Conservation (phyloP, 2,888 invertebrate genomes). For the Synanthedon andrenaeformis region DNA sequence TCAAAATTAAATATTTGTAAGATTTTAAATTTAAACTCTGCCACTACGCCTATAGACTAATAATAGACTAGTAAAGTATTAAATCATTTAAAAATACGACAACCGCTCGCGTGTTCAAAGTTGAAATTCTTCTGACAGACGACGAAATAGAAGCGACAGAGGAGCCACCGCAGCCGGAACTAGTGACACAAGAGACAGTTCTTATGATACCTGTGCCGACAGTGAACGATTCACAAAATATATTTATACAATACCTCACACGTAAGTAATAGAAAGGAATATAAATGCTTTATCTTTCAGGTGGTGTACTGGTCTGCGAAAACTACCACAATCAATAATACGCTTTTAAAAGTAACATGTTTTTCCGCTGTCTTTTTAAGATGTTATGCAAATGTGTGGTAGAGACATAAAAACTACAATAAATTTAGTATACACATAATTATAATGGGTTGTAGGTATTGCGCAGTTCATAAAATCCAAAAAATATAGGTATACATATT, state of each 20-base stretch:
- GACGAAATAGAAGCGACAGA: conserved; percentile 50
- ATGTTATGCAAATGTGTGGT: background rate
- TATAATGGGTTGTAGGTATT: no score
- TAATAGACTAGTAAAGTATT: no score
- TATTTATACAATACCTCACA: conserved; percentile 59
- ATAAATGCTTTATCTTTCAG: conserved; percentile 38
- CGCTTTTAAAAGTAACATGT: background rate
- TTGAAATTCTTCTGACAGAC: conserved; percentile 40
- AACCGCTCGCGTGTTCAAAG: conserved; percentile 38
- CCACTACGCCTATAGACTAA: no score
- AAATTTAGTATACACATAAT: no score
- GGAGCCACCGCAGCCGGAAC: conserved; percentile 22
- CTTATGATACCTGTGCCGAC: conserved; percentile 24
- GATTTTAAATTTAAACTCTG: no score
- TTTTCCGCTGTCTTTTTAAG: background rate
- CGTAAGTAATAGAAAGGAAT: conserved; percentile 39
- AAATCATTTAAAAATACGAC: conserved; percentile 44
- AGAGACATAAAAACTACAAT: background rate
- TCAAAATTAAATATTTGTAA: no score
- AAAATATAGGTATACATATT: no score
- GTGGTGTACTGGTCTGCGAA: conserved; percentile 1
- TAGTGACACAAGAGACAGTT: conserved; percentile 25
- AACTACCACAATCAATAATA: background rate
- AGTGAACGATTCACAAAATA: conserved; percentile 40
- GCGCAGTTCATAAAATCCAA: no score